Percentiles rank a stretch among this genome's conserved stretches.
These are phyloP conservation scores for Drosophila subobscura DNA, from an alignment of 1,140 invertebrate genomes.

Conservation along the genomic window DNA sequence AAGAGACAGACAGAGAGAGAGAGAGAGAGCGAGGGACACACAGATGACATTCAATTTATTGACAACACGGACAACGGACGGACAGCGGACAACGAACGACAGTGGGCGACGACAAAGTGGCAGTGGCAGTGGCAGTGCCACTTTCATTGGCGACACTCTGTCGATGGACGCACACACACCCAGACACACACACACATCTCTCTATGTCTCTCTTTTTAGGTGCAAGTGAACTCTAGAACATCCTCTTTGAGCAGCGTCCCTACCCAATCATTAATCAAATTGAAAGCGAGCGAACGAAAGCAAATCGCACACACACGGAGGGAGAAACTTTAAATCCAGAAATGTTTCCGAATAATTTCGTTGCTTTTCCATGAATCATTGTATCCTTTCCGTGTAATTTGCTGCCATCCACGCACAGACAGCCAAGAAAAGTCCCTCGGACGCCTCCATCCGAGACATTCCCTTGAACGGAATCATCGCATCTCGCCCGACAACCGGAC, in stretches of 20 bases:
- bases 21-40: slow-evolving; percentile 3
- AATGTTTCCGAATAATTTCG: background rate
- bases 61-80: slow-evolving; percentile 34
- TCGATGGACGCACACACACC: slow-evolving; percentile 38
- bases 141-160: slow-evolving; percentile 42
- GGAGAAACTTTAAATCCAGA: slow-evolving; percentile 24
- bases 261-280: slow-evolving; percentile 37
- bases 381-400: slow-evolving; percentile 50
- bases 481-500: slow-evolving; percentile 12
- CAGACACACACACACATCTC: too few relatives aligned
- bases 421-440: background rate
- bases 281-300: background rate
- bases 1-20: slow-evolving; percentile 2
- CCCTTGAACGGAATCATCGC: slow-evolving; percentile 5
- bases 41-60: slow-evolving; percentile 78
- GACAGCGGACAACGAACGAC: too few relatives aligned
- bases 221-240: too few relatives aligned
- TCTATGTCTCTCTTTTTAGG: too few relatives aligned
- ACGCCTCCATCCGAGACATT: slow-evolving; percentile 2
- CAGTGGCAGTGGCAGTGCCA: slow-evolving; percentile 14
- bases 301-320: background rate
- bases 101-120: slow-evolving; percentile 52
- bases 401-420: slow-evolving; percentile 8
- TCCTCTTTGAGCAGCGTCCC: too few relatives aligned
- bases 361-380: slow-evolving; percentile 30